A percentile compares a stretch with the other conserved stretches of the same genome.
Evolutionary conservation across 1,140 invertebrate genomes (phyloP).

Genomic region (Drosophila persimilis): DNA sequence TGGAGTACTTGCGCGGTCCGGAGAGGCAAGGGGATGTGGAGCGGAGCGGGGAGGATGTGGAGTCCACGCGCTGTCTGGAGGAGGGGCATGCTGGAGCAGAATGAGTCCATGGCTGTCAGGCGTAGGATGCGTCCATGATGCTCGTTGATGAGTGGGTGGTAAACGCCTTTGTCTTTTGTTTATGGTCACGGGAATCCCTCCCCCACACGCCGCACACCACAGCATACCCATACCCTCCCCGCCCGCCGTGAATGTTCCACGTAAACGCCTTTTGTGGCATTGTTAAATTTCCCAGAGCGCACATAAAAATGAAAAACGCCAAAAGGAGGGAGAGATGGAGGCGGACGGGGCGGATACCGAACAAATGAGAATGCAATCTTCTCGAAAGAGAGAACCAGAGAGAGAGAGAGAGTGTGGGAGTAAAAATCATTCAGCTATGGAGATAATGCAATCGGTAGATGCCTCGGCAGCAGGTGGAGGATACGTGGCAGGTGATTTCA

Average conservation of each 20-base stretch:
- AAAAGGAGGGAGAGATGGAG: constrained; percentile 27
- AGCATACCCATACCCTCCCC: not conserved
- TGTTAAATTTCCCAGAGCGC: constrained; percentile 74
- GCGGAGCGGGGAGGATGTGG: not conserved
- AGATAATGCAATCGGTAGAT: constrained; percentile 25
- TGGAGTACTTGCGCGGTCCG: not conserved
- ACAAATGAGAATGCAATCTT: too few relatives aligned
- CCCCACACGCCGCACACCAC: not conserved
- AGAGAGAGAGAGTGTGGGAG: not conserved
- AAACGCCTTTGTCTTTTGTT: constrained; percentile 55
- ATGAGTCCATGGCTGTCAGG: too few relatives aligned
- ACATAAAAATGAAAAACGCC: constrained; percentile 67
- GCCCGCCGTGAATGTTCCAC: not conserved
- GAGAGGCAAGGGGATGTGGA: too few relatives aligned
- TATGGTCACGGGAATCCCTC: constrained; percentile 49
- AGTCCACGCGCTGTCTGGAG: not conserved
- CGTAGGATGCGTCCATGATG: constrained; percentile 33
- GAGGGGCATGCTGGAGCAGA: too few relatives aligned
- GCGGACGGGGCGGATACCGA: too few relatives aligned
- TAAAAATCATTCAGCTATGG: constrained; percentile 17
- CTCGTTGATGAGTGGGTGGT: constrained; percentile 58
- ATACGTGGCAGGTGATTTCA: constrained; percentile 1
- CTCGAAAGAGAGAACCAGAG: too few relatives aligned
- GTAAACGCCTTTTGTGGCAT: constrained; percentile 65
- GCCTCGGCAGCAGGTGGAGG: not conserved